Evolutionary conservation across 35 echinoderm and acorn worm species (phyloP), one percentile per base, ranked within the genome.

Genomic region (Holothuria glaberrima): DNA sequence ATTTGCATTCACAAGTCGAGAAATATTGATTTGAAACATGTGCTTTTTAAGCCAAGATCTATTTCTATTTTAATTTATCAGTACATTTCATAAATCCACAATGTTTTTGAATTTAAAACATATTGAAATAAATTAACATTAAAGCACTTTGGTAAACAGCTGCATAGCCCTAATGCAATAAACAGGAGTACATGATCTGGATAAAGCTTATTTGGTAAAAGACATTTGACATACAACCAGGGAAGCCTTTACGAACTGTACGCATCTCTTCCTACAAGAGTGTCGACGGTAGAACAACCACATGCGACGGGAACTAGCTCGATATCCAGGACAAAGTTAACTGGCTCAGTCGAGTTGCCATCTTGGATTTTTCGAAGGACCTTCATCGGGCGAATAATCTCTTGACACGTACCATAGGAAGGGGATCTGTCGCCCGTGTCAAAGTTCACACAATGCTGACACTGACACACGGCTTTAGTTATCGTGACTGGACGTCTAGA

Each of bases 381-480:
- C 46, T 84, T 84, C 80, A 84, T 84, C 0, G 80, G 80, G 31
- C 80, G 80, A 24, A 84, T 61, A 14, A 84, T 38, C 30, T 84
- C 80, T 0, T 57, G 80, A 31, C 80, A 84, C 58, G 59, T 63
- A 9, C 80, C 80, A 5, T 64, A 22, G 28, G 80, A 10, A 20
- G 59, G 5, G 0, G 80, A 84, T 12, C 80, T 31, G 31, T 84
- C 56, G 9, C 56, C 26, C 3, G 29, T 29, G 52, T 59, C 31
- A 25, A 82, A 57, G 12, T 61, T 30, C 54, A 84, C 24, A n/a
- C 80, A 84, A 16, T 54, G 46, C 9, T 29, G 13, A 30, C 80
- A 84, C 80, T 84, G 54, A 21, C 80, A 84, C 2, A 84, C 80
- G 1, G 80, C 80, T 38, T 84, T 84, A 19, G 17, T 84, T 9